phyloP scores from a whole-genome alignment of 2,888 invertebrate genomes.

The Drosophila aldrichi region DNA sequence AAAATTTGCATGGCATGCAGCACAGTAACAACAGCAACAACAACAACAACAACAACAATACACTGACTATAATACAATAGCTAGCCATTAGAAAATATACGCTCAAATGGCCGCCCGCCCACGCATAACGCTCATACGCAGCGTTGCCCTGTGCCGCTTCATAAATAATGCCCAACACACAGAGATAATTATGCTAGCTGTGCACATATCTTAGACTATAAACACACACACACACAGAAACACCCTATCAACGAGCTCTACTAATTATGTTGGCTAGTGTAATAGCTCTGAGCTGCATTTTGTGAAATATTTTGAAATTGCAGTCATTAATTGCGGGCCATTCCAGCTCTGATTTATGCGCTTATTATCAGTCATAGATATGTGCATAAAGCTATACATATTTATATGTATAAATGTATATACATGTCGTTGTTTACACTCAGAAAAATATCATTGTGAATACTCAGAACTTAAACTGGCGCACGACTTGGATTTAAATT shows the following conservation, averaged over 20 bases:
- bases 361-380: slow-evolving; percentile 10
- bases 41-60: background rate
- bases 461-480: too few species aligned
- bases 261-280: slow-evolving; percentile 62
- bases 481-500: too few species aligned
- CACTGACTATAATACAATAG: slow-evolving; percentile 13
- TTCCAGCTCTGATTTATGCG: slow-evolving; percentile 64
- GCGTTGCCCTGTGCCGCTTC: slow-evolving; percentile 45
- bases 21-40: slow-evolving; percentile 7
- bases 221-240: background rate
- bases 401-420: too few species aligned
- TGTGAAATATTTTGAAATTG: slow-evolving; percentile 48
- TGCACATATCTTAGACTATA: slow-evolving; percentile 37
- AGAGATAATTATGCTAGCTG: slow-evolving; percentile 71
- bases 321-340: slow-evolving; percentile 64
- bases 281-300: slow-evolving; percentile 25
- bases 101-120: slow-evolving; percentile 78
- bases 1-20: slow-evolving; percentile 73
- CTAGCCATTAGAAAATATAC: slow-evolving; percentile 66
- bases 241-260: background rate
- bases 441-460: background rate
- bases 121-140: slow-evolving; percentile 76
- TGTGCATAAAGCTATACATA: background rate
- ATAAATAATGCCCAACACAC: slow-evolving; percentile 63
- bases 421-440: background rate